Conservation (phyloP, 2,797 vertebrate genomes). For the Odontamblyopus rebecca region DNA sequence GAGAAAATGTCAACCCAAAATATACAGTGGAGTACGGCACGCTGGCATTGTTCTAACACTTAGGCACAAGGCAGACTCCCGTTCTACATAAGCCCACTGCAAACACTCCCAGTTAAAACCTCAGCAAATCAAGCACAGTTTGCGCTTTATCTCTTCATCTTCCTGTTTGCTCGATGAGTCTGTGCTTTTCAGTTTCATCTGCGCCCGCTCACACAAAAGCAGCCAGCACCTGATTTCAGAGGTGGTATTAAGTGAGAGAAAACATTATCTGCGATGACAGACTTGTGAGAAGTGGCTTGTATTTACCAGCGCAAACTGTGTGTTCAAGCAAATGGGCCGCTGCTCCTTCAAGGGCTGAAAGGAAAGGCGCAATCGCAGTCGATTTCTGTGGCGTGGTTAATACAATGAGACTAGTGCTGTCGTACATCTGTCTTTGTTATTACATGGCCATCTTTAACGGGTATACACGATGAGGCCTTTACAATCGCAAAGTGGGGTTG, state of each 20-base stretch:
- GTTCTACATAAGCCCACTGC: slow-evolving; percentile 40
- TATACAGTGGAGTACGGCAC: slow-evolving; percentile 46
- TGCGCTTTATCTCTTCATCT: slow-evolving; percentile 45
- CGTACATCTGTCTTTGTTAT: neutral
- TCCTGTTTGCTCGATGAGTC: slow-evolving; percentile 36
- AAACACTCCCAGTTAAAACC: slow-evolving; percentile 46
- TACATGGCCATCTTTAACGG: neutral
- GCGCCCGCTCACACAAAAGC: slow-evolving; percentile 25
- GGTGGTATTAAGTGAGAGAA: slow-evolving; percentile 45
- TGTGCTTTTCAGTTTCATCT: slow-evolving; percentile 35
- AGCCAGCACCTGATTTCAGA: slow-evolving; percentile 45
- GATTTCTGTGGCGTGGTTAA: neutral
- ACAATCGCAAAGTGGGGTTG: neutral
- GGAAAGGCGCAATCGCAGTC: slow-evolving; percentile 2
- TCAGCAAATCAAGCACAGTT: slow-evolving; percentile 48
- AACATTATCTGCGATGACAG: slow-evolving; percentile 39
- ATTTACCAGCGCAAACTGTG: slow-evolving; percentile 14
- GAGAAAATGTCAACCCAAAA: slow-evolving; percentile 55
- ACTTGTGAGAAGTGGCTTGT: slow-evolving; percentile 22
- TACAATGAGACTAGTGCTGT: neutral
- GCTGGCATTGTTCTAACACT: slow-evolving; percentile 50
- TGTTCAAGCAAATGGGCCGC: neutral
- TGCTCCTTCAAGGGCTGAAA: neutral
- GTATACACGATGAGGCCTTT: neutral
- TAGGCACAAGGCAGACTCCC: slow-evolving; percentile 40